phyloP scores from a whole-genome alignment of 2,888 invertebrate genomes.

The Icerya purchasi region DNA sequence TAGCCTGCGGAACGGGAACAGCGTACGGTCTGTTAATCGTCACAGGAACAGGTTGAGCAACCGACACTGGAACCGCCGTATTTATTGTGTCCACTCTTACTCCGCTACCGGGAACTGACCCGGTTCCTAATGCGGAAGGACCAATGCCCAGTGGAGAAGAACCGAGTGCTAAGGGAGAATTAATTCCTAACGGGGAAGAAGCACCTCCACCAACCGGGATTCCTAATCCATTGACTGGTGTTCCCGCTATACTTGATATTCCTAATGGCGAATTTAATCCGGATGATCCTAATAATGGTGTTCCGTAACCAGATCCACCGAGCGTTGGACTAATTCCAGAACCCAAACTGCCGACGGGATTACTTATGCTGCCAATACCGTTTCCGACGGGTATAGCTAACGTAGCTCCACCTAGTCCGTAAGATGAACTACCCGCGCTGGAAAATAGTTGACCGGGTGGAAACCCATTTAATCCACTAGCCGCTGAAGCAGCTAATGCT shows the following conservation, averaged over 20 bases:
- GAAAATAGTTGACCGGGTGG: too few relatives aligned
- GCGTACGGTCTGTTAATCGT: slow-evolving; percentile 6
- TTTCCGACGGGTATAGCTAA: not conserved
- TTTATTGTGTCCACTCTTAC: slow-evolving; percentile 13
- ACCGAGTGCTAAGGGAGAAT: not conserved
- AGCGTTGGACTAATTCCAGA: not conserved
- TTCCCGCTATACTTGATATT: not conserved
- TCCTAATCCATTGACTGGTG: not conserved
- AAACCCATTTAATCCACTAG: too few relatives aligned
- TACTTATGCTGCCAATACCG: not conserved
- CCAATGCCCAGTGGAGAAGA: not conserved
- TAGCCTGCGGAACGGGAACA: slow-evolving; percentile 10
- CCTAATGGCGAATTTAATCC: not conserved
- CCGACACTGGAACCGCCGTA: slow-evolving; percentile 13
- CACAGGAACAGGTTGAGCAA: slow-evolving; percentile 11
- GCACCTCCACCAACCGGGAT: not conserved
- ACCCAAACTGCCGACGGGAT: not conserved
- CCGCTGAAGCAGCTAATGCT: too few relatives aligned
- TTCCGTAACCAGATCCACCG: not conserved
- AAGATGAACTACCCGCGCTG: not conserved
- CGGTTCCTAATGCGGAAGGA: not conserved
- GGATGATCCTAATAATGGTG: not conserved
- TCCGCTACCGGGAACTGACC: slow-evolving; percentile 10
- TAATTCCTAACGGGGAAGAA: not conserved
- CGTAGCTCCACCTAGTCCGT: not conserved